A percentile compares a stretch with the other conserved stretches of the same genome.
Conservation (phyloP, 2,113 vertebrate species). For the Semnornis frantzii region DNA sequence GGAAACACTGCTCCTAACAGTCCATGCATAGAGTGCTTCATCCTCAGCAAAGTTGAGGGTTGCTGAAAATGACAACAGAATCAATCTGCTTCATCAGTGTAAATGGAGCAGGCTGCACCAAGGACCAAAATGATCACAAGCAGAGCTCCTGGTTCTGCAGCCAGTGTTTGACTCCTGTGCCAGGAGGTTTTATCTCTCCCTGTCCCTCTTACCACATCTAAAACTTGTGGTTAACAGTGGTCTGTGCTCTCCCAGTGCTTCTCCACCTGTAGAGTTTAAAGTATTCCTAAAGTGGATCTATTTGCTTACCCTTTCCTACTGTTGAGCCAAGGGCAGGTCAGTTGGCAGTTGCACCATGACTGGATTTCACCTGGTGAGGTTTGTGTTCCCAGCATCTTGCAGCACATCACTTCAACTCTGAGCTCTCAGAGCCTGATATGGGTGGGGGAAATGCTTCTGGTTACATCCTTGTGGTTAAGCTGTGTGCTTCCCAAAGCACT, state of each 20-base stretch:
- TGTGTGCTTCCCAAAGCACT: neutral
- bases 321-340: neutral
- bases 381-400: neutral
- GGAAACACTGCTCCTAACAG: neutral
- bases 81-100: too few relatives aligned
- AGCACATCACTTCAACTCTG: neutral
- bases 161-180: neutral
- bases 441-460: neutral
- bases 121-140: neutral
- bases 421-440: neutral
- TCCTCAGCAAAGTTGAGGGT: too few relatives aligned
- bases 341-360: accelerated
- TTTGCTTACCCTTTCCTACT: neutral
- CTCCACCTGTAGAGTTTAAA: neutral
- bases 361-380: neutral
- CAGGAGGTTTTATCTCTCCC: neutral
- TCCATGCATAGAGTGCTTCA: too few relatives aligned
- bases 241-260: neutral
- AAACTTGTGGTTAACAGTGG: neutral
- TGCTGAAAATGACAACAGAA: too few relatives aligned
- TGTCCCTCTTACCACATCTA: too few relatives aligned
- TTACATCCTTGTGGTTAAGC: neutral
- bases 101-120: neutral
- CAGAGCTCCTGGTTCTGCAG: neutral
- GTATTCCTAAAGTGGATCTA: neutral